Evolutionary conservation across 2,888 invertebrate species (phyloP), one percentile per base, ranked within the genome.

Genomic region (Andrena marginata): DNA sequence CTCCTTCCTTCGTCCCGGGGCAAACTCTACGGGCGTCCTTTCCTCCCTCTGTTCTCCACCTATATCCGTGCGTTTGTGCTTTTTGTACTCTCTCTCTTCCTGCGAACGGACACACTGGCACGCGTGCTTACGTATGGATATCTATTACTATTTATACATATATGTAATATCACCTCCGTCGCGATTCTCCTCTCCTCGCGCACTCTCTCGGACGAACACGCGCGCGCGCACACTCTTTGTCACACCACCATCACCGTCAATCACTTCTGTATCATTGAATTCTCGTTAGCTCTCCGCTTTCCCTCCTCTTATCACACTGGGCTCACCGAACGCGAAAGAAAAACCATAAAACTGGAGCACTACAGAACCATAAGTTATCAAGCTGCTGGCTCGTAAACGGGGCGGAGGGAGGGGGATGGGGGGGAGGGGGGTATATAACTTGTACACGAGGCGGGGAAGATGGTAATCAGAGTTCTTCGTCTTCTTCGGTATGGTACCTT

Each of bases 391-490:
- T 67, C 51, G 74, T 59, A 16, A 35, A 62, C 35, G 67, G 67
- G 60, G 60, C 26, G 26, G 26, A 26, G 20, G 10, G 23, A 23
- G 10, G 56, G 56, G 56, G 56, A 13, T 10, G 20, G 16, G 69
- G 69, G 56, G 69, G 69, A 3, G 62, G 10, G n/a, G 67, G 80
- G 67, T 48, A 65, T 76, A 85, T 74, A 85, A 82, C 81, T 85
- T 84, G 86, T 75, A 87, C 85, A 85, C 85, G 72, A 85, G 74
- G 80, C 75, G 69, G 75, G 77, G 65, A 63, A 78, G 86, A 88
- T 90, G 90, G 88, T 91, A 88, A 91, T 92, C 92, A 92, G 89
- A 91, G 91, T 91, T 87, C 89, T 85, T 90, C 90, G 86, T 90
- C 87, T 89, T 87, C 88, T 86, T 89, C 87, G 89, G 87, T 89